These are phyloP conservation scores for Pedionomus torquatus DNA, from an alignment of 2,113 vertebrate species.

Conservation along the genomic window DNA sequence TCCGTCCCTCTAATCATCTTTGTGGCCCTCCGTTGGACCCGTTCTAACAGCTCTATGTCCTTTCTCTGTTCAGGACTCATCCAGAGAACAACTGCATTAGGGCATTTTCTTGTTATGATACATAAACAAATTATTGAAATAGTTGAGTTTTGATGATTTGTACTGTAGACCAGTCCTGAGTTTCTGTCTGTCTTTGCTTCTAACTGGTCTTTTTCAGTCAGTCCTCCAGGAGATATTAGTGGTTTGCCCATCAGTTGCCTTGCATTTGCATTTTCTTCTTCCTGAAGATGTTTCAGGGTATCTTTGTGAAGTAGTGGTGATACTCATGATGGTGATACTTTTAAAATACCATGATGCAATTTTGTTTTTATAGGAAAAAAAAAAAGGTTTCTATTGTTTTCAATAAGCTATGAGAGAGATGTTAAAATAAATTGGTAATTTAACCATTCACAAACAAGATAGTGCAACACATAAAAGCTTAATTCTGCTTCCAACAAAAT, in stretches of 20 bases:
- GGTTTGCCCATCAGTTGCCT: neutral
- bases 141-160: neutral
- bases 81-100: neutral
- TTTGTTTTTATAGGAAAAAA: neutral
- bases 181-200: neutral
- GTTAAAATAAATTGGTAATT: neutral
- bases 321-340: neutral
- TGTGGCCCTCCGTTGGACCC: too few species aligned
- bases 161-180: neutral
- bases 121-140: neutral
- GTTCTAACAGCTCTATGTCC: too few species aligned
- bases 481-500: neutral
- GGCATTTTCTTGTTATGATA: neutral
- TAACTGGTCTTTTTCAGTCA: neutral
- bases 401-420: neutral
- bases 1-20: too few species aligned
- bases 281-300: neutral
- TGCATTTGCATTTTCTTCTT: neutral
- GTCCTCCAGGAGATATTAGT: neutral
- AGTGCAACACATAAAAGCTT: neutral
- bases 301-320: neutral
- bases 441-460: neutral
- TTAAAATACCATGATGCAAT: neutral
- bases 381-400: neutral
- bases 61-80: too few species aligned